Evolutionary conservation across 2,797 vertebrate genomes (phyloP).

Genomic region (Chlorospingus flavigularis): DNA sequence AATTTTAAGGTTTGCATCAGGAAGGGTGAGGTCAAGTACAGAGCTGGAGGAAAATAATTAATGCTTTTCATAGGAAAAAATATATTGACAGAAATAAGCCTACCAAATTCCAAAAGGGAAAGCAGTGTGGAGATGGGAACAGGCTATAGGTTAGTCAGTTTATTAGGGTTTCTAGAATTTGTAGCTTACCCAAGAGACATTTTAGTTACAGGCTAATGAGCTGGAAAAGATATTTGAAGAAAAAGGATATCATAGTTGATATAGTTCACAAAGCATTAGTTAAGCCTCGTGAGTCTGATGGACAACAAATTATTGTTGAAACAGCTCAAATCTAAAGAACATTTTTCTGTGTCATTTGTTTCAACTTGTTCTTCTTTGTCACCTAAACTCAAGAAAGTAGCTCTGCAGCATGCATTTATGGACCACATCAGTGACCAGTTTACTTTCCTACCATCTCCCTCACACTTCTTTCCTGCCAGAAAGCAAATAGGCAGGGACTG

Average conservation of each 20-base stretch:
- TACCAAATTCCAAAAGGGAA: background rate
- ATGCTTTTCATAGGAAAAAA: background rate
- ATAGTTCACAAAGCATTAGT: slow-evolving; percentile 67
- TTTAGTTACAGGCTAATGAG: slow-evolving; percentile 68
- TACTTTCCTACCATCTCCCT: background rate
- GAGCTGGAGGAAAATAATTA: background rate
- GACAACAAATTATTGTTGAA: slow-evolving; percentile 72
- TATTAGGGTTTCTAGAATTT: slow-evolving; percentile 39
- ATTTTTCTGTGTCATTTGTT: slow-evolving; percentile 66
- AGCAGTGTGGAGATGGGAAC: background rate
- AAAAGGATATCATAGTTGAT: slow-evolving; percentile 66
- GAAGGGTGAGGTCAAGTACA: background rate
- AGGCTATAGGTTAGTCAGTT: slow-evolving; percentile 22
- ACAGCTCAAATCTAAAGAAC: slow-evolving; percentile 60
- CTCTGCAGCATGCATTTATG: background rate
- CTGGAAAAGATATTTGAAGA: slow-evolving; percentile 67
- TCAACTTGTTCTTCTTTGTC: slow-evolving; percentile 47
- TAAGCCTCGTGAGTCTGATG: slow-evolving; percentile 63
- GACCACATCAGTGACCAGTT: background rate
- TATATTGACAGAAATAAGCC: background rate
- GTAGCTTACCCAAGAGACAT: slow-evolving; percentile 57
- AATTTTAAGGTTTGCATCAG: background rate
- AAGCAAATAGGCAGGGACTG: background rate
- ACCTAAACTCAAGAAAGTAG: slow-evolving; percentile 46
- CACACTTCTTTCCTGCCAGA: background rate